Base-by-base conservation (phyloP, 2,797 vertebrate species). In the Triplophysa bombifrons region DNA sequence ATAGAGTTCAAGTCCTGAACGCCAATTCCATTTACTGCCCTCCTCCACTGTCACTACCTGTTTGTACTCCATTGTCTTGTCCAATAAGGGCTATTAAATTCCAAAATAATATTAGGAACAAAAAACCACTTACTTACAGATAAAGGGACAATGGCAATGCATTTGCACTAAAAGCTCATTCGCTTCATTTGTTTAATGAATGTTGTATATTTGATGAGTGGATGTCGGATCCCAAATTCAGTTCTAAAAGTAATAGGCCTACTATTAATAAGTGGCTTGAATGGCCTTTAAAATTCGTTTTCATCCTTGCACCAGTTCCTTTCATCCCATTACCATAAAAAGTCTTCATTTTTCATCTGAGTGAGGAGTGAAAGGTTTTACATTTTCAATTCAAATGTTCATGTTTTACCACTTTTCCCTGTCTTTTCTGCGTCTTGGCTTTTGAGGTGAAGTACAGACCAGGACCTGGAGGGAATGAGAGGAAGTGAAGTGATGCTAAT, bases 311-410 rank as follows among this genome's bases (percentile, higher is more conserved):
- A 71, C 82, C 82, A 71, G 10, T 22, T 83, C 74, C 83, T 78
- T 74, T 41, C 73, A 81, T 86, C 81, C 80, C 81, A 80, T 88
- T 88, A 88, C 83, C 80, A 86, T 87, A 90, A 90, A 84, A 84
- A 83, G 85, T 90, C 9, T 53, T 63, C 1, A 63, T 76, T 58
- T 60, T 56, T 76, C 25, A 60, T 34, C n/a, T 76, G 64, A 76
- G 3, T 22, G 19, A 48, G 38, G 48, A 68, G 38, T 68, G 1
- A 44, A 65, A 20, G 12, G 20, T 68, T 68, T 68, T 48, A 27
- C 8, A 68, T 76, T 68, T 68, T 30, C 16, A 48, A 12, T 60
- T 76, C 53, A 1, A 4, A 27, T 67, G 27, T 30, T 65, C 63
- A 38, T n/a, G 30, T 65, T 65, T 20, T 48, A 20, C 12, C 22